Evolutionary conservation across 1,140 invertebrate species (phyloP), one percentile per base, ranked within the genome.

Genomic region (Sipha flava): DNA sequence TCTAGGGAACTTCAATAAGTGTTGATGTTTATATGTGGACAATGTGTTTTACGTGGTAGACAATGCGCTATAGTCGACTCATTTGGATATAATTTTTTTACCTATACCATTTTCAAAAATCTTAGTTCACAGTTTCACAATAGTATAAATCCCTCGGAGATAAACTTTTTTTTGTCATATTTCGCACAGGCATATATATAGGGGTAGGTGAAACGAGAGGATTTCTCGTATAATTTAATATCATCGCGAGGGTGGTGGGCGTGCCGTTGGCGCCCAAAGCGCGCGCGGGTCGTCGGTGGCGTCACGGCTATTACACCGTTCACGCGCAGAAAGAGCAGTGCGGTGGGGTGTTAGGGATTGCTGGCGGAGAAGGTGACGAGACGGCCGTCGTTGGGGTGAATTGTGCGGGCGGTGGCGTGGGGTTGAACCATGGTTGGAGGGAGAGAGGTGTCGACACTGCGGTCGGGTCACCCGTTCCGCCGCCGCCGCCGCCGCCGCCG

Each of bases 161-260:
- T 16, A 26, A 10, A 34, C 47, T 49, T 73, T 73, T 72, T 52
- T 52, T 26, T 26, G 49, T 57, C 73, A 77, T 59, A 73, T 54
- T 73, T 73, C 70, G 47, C 70, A 34, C 31, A 18, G 70, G 43
- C 40, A 29, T 70, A 70, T 70, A 10, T 21, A 14, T 23, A 10
- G 66, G 40, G 14, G 14, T 57, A 40, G 34, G 66, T 16, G 43
- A 21, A 75, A 37, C 70, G 70, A 77, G 73, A 52, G 52, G 73
- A 59, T 77, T 77, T 77, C 52, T 77, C 73, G 73, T 77, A 77
- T 77, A 77, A 77, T 77, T 77, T 77, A 77, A 77, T 77, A 77
- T 77, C 49, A 77, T 37, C 70, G 49, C 34, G 73, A 59, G 52
- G 73, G 73, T 59, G 34, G 73, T 77, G 73, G 73, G 73, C 73